Percentiles rank a stretch among this genome's conserved stretches.
These are phyloP conservation scores for Cephalopterus ornatus DNA, from an alignment of 2,113 vertebrate genomes.

Conservation along the genomic window DNA sequence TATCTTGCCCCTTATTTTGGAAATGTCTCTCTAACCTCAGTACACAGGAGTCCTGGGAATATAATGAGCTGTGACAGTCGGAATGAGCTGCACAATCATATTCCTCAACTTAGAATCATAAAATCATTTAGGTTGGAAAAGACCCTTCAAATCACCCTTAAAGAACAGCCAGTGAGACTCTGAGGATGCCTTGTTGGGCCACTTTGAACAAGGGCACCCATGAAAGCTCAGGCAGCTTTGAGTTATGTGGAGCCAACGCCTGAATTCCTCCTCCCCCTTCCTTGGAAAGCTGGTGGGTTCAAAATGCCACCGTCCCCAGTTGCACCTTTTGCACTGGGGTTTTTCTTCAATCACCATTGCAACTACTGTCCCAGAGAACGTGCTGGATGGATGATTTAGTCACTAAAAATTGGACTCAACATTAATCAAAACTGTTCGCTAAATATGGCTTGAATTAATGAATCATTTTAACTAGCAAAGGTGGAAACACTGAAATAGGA, in stretches of 20 bases:
- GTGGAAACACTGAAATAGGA: not conserved
- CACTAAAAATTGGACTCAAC: accelerated
- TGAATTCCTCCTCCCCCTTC: not conserved
- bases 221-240: too few relatives aligned
- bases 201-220: accelerated
- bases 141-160: not conserved
- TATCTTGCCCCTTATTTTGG: not conserved
- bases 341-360: not conserved
- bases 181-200: accelerated
- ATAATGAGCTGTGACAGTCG: not conserved
- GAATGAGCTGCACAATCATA: not conserved
- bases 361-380: not conserved
- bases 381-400: not conserved
- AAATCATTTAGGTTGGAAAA: not conserved
- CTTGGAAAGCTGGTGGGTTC: not conserved
- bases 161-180: not conserved
- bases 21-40: not conserved
- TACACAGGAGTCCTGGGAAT: not conserved
- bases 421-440: not conserved
- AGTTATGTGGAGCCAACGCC: accelerated
- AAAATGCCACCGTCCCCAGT: accelerated
- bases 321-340: accelerated
- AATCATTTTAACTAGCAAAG: not conserved
- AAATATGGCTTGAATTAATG: not conserved
- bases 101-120: not conserved